phyloP scores from a whole-genome alignment of 2,797 vertebrate genomes.

The Enteromius trimaculatus region DNA sequence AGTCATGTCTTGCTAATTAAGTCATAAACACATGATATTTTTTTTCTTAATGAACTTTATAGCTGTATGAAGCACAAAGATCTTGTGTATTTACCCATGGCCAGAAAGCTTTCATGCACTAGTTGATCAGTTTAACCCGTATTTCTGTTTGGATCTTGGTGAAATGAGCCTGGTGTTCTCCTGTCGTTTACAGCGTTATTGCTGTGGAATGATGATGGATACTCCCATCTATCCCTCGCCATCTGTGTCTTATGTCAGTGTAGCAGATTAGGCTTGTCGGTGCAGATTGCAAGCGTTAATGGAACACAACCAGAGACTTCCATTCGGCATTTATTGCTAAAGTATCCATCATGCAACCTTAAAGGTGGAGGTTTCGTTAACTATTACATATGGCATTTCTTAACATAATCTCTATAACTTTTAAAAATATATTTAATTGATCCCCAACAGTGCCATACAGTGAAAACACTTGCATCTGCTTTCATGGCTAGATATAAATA shows the following conservation, averaged over 20 bases:
- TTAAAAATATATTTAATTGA: background rate
- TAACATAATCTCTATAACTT: background rate
- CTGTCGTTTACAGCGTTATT: conserved; percentile 48
- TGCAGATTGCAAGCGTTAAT: conserved; percentile 67
- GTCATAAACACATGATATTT: background rate
- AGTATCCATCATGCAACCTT: conserved; percentile 44
- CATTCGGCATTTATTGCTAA: conserved; percentile 71
- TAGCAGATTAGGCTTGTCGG: conserved; percentile 65
- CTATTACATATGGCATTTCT: background rate
- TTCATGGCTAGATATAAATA: background rate
- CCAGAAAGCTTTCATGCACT: background rate
- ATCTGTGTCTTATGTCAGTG: conserved; percentile 65
- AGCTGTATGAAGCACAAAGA: background rate
- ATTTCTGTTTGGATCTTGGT: conserved; percentile 10
- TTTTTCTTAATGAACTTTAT: conserved; percentile 11
- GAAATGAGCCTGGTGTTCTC: conserved; percentile 38
- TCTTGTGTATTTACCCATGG: conserved; percentile 11
- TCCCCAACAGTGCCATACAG: background rate
- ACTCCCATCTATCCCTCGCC: conserved; percentile 56
- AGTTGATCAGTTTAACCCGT: conserved; percentile 11
- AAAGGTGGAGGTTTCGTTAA: background rate
- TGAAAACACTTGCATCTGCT: background rate
- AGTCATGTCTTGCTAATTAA: conserved; percentile 7
- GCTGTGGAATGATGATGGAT: conserved; percentile 62
- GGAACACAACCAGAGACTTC: conserved; percentile 72